phyloP scores from a whole-genome alignment of 2,888 invertebrate genomes.

The Cephus pygmeus region DNA sequence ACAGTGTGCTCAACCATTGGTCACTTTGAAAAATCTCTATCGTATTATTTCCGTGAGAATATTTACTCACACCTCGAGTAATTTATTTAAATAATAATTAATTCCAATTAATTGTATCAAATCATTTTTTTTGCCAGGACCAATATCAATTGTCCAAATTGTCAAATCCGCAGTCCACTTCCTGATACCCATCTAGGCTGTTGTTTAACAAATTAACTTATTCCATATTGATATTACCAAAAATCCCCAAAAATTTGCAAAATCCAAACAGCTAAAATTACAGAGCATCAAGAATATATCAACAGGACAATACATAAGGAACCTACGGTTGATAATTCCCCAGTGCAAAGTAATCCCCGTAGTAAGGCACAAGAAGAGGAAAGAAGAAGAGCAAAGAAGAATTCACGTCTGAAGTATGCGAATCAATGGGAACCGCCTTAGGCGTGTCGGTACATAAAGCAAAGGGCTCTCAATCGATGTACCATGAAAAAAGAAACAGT shows the following conservation, averaged over 20 bases:
- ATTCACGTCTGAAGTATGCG: not conserved
- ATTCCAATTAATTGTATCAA: not conserved
- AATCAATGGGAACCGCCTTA: constrained; percentile 49
- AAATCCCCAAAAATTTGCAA: not conserved
- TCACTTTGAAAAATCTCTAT: not conserved
- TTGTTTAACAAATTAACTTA: not conserved
- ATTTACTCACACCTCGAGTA: not conserved
- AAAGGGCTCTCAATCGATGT: constrained; percentile 40
- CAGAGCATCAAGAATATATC: not conserved
- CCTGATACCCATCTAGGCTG: not conserved
- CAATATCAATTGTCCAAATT: not conserved
- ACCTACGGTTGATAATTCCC: constrained; percentile 12
- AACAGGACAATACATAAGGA: not conserved
- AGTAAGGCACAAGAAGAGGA: constrained; percentile 22
- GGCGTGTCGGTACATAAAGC: constrained; percentile 49
- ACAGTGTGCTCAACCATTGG: constrained; percentile 42
- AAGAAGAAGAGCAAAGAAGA: constrained; percentile 17
- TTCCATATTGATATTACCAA: not conserved
- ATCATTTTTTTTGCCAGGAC: not conserved
- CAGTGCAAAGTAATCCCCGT: constrained; percentile 14
- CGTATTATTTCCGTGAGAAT: not conserved
- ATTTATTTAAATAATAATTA: not conserved
- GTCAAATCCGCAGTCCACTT: not conserved
- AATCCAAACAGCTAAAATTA: not conserved
- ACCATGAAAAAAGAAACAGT: not conserved